These are phyloP conservation scores for Elaphurus davidianus DNA, from an alignment of 2,113 vertebrate species.

Conservation along the genomic window DNA sequence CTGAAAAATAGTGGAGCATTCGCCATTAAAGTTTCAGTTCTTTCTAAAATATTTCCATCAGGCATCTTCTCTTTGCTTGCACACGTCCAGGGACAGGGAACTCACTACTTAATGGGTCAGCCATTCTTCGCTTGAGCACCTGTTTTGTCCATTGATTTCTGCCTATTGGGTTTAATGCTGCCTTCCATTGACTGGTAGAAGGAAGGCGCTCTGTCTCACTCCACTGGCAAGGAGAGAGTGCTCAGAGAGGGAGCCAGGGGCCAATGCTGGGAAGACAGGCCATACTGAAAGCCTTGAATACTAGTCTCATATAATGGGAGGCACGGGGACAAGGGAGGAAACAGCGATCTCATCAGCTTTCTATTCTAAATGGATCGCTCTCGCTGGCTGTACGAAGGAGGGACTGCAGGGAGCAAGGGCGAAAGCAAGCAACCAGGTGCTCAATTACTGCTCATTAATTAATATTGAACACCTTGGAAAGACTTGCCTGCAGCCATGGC, in stretches of 20 bases:
- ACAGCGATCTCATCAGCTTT: background rate
- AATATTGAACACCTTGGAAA: background rate
- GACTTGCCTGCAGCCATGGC: background rate
- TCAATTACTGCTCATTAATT: background rate
- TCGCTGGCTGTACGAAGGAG: background rate
- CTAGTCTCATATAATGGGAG: accelerated
- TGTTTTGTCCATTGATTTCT: background rate
- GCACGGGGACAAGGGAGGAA: background rate
- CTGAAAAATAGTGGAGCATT: background rate
- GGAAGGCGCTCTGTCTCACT: accelerated
- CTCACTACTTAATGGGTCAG: background rate
- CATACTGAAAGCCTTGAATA: background rate
- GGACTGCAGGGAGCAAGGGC: background rate
- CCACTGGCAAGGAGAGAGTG: background rate
- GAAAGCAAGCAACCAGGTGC: background rate
- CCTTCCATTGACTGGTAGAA: accelerated
- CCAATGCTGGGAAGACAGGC: background rate
- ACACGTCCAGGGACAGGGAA: background rate
- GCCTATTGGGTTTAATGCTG: background rate
- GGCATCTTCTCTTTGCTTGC: background rate
- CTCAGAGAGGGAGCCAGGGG: too few relatives aligned
- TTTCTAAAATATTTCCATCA: background rate
- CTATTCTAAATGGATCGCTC: background rate
- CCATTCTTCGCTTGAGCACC: background rate
- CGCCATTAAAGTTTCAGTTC: background rate